These are phyloP conservation scores for Caenorhabditis afra DNA, from an alignment of 2,888 invertebrate genomes.

Conservation along the genomic window DNA sequence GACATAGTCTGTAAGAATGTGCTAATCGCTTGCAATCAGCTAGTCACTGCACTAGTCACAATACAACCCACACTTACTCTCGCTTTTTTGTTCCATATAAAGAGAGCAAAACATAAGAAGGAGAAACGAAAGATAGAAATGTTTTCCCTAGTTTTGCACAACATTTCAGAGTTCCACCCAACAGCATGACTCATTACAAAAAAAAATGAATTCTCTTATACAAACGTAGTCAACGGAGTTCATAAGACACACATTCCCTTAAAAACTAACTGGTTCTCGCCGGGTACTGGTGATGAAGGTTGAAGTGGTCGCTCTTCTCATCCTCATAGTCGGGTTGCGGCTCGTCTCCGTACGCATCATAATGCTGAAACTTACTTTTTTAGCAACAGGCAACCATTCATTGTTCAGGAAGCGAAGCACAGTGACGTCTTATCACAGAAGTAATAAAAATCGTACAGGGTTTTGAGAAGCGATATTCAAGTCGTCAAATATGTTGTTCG, in stretches of 20 bases:
- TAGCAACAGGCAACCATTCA: background rate
- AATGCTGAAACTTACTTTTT: conserved; percentile 33
- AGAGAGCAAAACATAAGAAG: conserved; percentile 25
- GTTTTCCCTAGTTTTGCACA: conserved; percentile 37
- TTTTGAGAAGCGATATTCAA: conserved; percentile 37
- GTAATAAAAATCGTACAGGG: conserved; percentile 25
- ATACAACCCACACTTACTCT: conserved; percentile 10
- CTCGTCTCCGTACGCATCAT: conserved; percentile 42
- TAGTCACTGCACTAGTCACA: no score
- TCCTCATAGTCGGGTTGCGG: conserved; percentile 56
- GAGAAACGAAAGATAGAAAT: conserved; percentile 17
- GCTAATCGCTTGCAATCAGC: background rate
- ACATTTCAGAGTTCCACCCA: conserved; percentile 16
- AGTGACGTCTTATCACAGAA: conserved; percentile 3
- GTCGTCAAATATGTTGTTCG: conserved; percentile 44
- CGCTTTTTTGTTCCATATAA: background rate
- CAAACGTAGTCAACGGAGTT: background rate
- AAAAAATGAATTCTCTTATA: conserved; percentile 10
- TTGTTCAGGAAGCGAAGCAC: background rate
- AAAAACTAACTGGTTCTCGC: conserved; percentile 30
- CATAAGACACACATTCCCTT: background rate
- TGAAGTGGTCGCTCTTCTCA: conserved; percentile 50
- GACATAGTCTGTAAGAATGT: conserved; percentile 2
- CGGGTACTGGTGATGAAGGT: conserved; percentile 54
- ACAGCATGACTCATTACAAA: conserved; percentile 20